phyloP scores from a whole-genome alignment of 1,140 invertebrate genomes.

The Diachasmimorpha longicaudata region DNA sequence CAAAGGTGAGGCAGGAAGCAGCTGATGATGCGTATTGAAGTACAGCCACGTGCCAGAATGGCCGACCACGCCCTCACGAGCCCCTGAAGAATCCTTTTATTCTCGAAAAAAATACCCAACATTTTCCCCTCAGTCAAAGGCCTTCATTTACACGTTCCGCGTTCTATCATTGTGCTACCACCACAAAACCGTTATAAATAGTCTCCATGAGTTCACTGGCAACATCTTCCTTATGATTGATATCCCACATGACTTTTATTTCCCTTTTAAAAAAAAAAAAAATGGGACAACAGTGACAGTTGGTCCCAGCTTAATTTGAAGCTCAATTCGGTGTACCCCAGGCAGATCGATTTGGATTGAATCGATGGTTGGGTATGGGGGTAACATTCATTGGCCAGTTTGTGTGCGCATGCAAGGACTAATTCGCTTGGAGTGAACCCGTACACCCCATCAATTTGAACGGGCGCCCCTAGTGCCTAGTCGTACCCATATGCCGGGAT shows the following conservation, averaged over 20 bases:
- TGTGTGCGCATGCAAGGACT: slow-evolving; percentile 11
- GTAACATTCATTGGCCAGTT: slow-evolving; percentile 18
- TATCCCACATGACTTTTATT: slow-evolving; percentile 5
- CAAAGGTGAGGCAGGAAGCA: slow-evolving; percentile 20
- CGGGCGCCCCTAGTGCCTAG: neutral
- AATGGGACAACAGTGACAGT: neutral
- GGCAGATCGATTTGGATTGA: slow-evolving; percentile 12
- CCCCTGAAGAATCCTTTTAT: slow-evolving; percentile 3
- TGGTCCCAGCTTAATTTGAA: slow-evolving; percentile 7
- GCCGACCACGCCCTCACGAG: neutral
- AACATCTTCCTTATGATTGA: neutral
- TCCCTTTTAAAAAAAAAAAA: neutral
- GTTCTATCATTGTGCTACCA: slow-evolving; percentile 2
- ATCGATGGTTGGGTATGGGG: neutral
- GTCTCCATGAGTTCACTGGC: neutral
- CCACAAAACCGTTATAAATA: slow-evolving; percentile 3
- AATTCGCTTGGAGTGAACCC: neutral
- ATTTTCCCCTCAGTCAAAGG: neutral
- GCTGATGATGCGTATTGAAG: slow-evolving; percentile 12
- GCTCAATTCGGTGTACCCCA: neutral
- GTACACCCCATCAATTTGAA: slow-evolving; percentile 11
- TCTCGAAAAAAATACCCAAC: neutral
- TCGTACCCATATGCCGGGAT: slow-evolving; percentile 16
- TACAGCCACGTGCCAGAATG: slow-evolving; percentile 21
- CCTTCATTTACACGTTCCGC: neutral